Percentiles rank a stretch among this genome's conserved stretches.
phyloP scores from a whole-genome alignment of 2,113 vertebrate species.

The Pyxicephalus adspersus region DNA sequence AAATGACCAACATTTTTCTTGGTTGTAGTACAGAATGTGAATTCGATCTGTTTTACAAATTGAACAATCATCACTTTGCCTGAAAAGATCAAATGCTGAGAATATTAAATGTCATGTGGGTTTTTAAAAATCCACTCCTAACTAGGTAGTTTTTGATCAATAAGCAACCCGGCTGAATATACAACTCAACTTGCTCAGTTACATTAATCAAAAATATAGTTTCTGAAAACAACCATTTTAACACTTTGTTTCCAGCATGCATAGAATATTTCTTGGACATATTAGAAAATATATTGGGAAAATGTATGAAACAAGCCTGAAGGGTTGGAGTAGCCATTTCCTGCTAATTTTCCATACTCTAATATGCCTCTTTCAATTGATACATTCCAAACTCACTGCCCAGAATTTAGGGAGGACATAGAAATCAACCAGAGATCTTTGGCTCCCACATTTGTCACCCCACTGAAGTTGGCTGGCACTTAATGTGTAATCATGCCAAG shows the following conservation, averaged over 20 bases:
- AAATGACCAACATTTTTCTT: conserved; percentile 36
- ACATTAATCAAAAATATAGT: not conserved
- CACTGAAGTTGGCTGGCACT: no score
- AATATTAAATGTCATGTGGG: conserved; percentile 46
- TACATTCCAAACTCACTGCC: conserved; percentile 11
- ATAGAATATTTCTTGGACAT: conserved; percentile 4
- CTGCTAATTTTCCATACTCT: conserved; percentile 11
- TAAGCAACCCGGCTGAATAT: conserved; percentile 24
- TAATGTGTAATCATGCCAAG: no score
- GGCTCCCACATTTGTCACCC: no score
- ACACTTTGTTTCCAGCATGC: not conserved
- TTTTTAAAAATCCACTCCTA: conserved; percentile 16
- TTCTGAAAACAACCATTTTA: not conserved
- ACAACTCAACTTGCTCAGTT: not conserved
- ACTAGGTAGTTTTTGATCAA: conserved; percentile 17
- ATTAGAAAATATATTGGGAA: not conserved
- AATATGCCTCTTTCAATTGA: conserved; percentile 28
- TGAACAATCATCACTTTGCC: conserved; percentile 42
- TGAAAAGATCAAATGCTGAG: conserved; percentile 38
- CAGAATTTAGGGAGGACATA: not conserved
- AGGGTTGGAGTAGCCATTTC: not conserved
- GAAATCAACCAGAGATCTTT: no score
- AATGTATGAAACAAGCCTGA: not conserved
- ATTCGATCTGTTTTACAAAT: conserved; percentile 44
- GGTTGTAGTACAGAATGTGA: conserved; percentile 39